Evolutionary conservation across 2,888 invertebrate species (phyloP), one percentile per base, ranked within the genome.

Genomic region (Adelognathus sp.): DNA sequence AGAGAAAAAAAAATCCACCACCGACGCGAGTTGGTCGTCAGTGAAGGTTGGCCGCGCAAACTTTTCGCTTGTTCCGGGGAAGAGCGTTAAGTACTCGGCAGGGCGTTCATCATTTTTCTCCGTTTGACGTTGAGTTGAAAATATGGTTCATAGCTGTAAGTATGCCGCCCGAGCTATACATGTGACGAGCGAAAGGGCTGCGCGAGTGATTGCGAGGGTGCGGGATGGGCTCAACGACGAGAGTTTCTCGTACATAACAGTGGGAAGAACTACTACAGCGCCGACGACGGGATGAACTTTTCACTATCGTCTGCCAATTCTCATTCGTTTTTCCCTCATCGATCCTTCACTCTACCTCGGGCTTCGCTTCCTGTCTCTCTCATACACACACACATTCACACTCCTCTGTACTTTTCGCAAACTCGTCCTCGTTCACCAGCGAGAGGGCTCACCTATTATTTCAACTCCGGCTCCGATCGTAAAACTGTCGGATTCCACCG

Each of bases 401-500:
- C 14, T 50, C 18, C 39, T 7, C 21, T 44, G 46, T 29, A 52
- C 29, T 46, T 18, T 50, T 21, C 33, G 27, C 33, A 16, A 60
- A 46, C 74, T 63, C 60, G 61, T 66, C 21, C 66, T 54, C 70
- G 64, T 61, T 71, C 67, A 61, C 36, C 44, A 39, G 54, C 50
- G 36, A 69, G 73, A 73, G 24, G 9, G 72, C 73, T 46, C 63
- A 69, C 69, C 77, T 78, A 73, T 78, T 78, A 78, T 78, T 78
- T 78, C 63, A 73, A 78, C 72, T 73, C 63, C 50, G 61, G 56
- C 31, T 33, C 54, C 58, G 67, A 78, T 78, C 77, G 77, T 78
- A 78, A 78, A 78, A 69, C 77, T 73, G 77, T 78, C 77, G 77
- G 77, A 78, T 78, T 78, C 58, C 50, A 78, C 58, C 63, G 69